Percentiles rank a stretch among this genome's conserved stretches.
phyloP scores from a whole-genome alignment of 2,797 vertebrate genomes.

The Zenarchopterus dispar region DNA sequence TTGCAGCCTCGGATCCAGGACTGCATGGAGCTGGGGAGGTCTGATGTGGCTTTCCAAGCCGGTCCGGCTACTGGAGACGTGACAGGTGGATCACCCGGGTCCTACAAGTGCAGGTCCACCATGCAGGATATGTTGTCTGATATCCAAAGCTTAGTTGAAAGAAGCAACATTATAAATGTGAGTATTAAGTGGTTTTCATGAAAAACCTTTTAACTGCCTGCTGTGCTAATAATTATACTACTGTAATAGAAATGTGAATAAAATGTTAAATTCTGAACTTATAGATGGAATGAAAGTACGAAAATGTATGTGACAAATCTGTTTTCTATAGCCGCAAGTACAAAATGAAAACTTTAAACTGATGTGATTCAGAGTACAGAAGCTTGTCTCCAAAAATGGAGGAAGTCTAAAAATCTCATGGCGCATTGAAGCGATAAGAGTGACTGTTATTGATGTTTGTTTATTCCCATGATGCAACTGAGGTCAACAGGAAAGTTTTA shows the following conservation, averaged over 20 bases:
- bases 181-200: slow-evolving; percentile 47
- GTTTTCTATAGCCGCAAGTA: neutral
- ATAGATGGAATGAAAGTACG: neutral
- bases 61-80: slow-evolving; percentile 9
- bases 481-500: slow-evolving; percentile 62
- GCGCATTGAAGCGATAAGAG: slow-evolving; percentile 51
- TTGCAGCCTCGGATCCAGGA: slow-evolving; percentile 41
- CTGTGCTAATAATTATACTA: neutral
- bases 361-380: neutral
- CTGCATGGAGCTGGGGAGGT: slow-evolving; percentile 42
- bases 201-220: neutral
- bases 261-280: neutral
- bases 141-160: slow-evolving; percentile 67
- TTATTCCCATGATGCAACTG: slow-evolving; percentile 53
- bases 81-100: slow-evolving; percentile 30
- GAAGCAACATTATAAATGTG: slow-evolving; percentile 69
- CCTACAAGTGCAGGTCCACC: slow-evolving; percentile 24
- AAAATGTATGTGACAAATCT: neutral
- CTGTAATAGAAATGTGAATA: neutral
- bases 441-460: slow-evolving; percentile 37
- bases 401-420: slow-evolving; percentile 5
- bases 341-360: neutral
- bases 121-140: slow-evolving; percentile 66
- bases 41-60: neutral
- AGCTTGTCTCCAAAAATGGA: neutral